Percentiles rank a stretch among this genome's conserved stretches.
Evolutionary conservation across 2,113 vertebrate species (phyloP).

Genomic region (Macquaria ambigua): DNA sequence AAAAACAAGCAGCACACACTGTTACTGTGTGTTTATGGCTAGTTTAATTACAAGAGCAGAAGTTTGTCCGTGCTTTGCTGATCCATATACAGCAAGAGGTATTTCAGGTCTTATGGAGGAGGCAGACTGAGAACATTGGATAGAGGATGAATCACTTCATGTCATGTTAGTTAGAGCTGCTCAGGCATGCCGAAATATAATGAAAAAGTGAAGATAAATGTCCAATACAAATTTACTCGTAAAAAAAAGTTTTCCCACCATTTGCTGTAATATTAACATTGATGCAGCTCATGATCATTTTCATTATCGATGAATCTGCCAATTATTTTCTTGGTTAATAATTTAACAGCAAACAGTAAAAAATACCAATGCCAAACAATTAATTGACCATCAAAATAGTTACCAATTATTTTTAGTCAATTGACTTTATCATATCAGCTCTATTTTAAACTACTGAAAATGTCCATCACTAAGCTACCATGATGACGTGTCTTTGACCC

Average conservation of each 20-base stretch:
- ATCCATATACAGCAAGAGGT: neutral
- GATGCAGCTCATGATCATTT: neutral
- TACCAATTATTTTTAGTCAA: neutral
- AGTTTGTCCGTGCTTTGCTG: neutral
- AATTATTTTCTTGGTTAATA: neutral
- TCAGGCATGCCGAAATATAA: neutral
- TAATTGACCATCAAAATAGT: no score
- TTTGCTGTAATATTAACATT: neutral
- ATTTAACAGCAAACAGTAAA: neutral
- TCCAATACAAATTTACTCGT: neutral
- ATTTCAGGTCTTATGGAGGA: neutral
- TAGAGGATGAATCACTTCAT: slow-evolving; percentile 5
- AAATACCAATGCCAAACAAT: neutral
- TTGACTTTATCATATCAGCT: neutral
- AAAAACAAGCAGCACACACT: neutral
- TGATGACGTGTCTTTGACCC: neutral
- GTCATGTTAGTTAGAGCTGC: neutral
- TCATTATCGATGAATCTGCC: neutral
- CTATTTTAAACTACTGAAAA: neutral
- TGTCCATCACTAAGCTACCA: neutral
- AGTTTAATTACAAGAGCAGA: neutral
- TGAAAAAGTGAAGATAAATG: neutral
- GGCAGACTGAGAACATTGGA: neutral
- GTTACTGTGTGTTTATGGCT: neutral
- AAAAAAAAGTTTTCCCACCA: neutral